Base-by-base conservation (phyloP, 1,140 invertebrate genomes). In the Lutraria rhynchaena region DNA sequence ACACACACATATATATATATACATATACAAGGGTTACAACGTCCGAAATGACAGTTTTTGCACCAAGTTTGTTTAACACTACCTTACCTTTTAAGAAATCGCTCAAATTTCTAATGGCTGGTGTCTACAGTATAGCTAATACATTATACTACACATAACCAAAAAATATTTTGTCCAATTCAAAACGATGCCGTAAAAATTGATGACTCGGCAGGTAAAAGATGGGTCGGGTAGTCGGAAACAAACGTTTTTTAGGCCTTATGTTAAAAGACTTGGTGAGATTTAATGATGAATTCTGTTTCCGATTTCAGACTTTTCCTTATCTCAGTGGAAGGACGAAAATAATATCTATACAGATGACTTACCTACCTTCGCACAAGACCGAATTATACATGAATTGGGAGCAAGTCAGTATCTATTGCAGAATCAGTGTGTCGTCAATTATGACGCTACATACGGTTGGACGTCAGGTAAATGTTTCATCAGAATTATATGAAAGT, bases 341-440 rank as follows among this genome's bases (percentile, higher is more conserved):
- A 65, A 19, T 11, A 41, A 65, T 46, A 1, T 65, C 0, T 19
- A 65, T 19, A 22, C 35, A 5, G 46, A 3, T 44, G 7, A 41
- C 9, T 24, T 65, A 15, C 61, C 61, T 2, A 44, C 61, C 3
- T 65, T 44, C 46, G 61, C 61, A 22, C 41, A 22, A 35, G 46
- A 65, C 22, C 35, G 22, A 9, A 35, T 65, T 41, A 35, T 29
- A 24, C 61, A 41, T 7, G 61, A 65, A 24, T 19, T 65, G 27
- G 61, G 61, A 65, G 46, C 46, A 22, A 65, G 61, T 24, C 61
- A 65, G 37, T 65, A 44, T 41, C 7, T 65, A 5, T 9, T 24
- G 5, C 19, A 35, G 1, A 65, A 24, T 41, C 35, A 65, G 27
- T 65, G 61, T 24, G 7, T 19, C 11, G 61, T 46, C 5, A 24